A percentile compares a stretch with the other conserved stretches of the same genome.
phyloP scores from a whole-genome alignment of 1,140 invertebrate species.

The Microvelia longipes region DNA sequence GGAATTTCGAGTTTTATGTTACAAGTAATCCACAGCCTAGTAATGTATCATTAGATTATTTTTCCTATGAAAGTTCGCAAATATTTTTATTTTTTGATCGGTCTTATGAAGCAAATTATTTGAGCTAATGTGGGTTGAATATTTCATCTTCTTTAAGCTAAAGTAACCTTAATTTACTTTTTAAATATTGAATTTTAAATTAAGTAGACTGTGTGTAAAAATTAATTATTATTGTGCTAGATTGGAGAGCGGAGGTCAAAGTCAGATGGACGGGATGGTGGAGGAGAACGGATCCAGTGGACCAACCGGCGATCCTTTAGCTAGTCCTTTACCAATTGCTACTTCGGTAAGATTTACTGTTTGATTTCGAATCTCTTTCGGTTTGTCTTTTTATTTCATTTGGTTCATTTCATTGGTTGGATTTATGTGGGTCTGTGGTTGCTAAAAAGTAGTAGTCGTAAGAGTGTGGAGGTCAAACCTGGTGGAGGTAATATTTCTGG shows the following conservation, averaged over 20 bases:
- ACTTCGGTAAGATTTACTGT: slow-evolving; percentile 16
- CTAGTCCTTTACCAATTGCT: slow-evolving; percentile 23
- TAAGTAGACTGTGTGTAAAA: background rate
- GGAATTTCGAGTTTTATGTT: no score
- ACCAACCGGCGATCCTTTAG: slow-evolving; percentile 28
- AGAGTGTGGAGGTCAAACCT: no score
- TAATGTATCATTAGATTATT: background rate
- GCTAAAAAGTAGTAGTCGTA: background rate
- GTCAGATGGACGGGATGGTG: slow-evolving; percentile 22
- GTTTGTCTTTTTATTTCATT: background rate
- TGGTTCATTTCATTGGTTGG: background rate
- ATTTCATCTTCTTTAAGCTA: background rate
- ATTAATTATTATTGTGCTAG: background rate
- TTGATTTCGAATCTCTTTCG: background rate
- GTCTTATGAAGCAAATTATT: background rate
- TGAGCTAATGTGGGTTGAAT: background rate
- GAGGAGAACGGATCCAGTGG: slow-evolving; percentile 20
- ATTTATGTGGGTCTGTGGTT: background rate
- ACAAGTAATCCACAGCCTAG: no score
- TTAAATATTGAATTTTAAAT: background rate
- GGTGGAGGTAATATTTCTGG: no score
- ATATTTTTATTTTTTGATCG: background rate
- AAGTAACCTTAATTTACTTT: background rate
- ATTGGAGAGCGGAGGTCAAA: background rate
- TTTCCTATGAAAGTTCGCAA: background rate